Conservation (phyloP, 2,797 vertebrate species). For the Trichosurus vulpecula region DNA sequence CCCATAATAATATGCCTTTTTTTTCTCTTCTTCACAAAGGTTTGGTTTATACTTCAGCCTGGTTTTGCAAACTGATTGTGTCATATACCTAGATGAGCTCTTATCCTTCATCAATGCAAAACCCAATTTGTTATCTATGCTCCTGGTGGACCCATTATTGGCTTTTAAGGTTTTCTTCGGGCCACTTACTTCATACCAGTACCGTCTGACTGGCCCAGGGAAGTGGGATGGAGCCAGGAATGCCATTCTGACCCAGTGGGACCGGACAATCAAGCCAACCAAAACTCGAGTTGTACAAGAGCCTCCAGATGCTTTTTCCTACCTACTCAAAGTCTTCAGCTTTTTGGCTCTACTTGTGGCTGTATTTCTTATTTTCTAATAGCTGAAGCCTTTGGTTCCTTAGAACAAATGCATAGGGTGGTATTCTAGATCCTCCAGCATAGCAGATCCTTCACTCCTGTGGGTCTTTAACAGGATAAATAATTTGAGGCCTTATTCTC, state of each 20-base stretch:
- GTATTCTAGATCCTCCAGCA: neutral
- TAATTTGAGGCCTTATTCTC: neutral
- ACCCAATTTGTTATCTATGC: constrained; percentile 84
- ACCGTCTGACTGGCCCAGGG: constrained; percentile 87
- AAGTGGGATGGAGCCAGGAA: constrained; percentile 88
- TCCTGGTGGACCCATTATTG: constrained; percentile 87
- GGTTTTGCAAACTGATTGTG: constrained; percentile 79
- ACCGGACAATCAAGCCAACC: constrained; percentile 84
- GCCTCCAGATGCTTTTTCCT: constrained; percentile 45
- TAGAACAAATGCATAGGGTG: neutral
- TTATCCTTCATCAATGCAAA: constrained; percentile 84
- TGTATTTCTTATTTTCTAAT: constrained; percentile 76
- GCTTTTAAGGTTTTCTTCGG: constrained; percentile 86
- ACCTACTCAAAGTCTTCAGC: constrained; percentile 76
- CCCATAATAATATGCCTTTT: neutral
- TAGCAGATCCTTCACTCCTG: neutral
- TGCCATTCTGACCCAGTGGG: constrained; percentile 91
- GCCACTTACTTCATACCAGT: constrained; percentile 90
- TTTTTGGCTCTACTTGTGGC: constrained; percentile 79
- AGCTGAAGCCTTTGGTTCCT: constrained; percentile 22
- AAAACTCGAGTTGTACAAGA: constrained; percentile 82
- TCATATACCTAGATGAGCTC: constrained; percentile 87
- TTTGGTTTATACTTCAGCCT: constrained; percentile 79
- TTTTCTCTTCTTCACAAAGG: constrained; percentile 60
- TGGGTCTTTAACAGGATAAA: neutral